phyloP scores from a whole-genome alignment of 1,140 invertebrate genomes.

The Diachasmimorpha longicaudata region DNA sequence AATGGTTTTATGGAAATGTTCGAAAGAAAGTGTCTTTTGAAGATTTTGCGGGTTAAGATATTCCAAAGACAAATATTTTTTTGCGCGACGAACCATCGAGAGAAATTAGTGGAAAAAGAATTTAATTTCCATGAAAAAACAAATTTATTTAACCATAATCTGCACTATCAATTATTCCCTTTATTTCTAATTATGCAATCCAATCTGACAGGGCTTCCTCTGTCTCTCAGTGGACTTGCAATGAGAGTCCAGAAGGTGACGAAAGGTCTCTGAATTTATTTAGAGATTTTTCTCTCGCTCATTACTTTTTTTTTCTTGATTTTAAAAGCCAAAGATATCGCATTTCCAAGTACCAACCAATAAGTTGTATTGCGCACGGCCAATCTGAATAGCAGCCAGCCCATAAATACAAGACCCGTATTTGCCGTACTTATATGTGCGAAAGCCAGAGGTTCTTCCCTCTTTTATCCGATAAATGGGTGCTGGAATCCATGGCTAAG shows the following conservation, averaged over 20 bases:
- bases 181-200: no score
- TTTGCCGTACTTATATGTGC: slow-evolving; percentile 1
- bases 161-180: no score
- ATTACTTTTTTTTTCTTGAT: neutral
- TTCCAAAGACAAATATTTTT: no score
- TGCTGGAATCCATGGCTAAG: slow-evolving; percentile 3
- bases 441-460: neutral
- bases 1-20: no score
- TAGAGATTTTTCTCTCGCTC: neutral
- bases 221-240: no score
- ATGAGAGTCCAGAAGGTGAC: neutral
- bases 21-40: no score
- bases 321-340: neutral
- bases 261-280: neutral
- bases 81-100: no score
- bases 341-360: slow-evolving; percentile 15
- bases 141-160: no score
- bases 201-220: no score
- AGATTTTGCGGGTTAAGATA: no score
- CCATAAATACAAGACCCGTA: slow-evolving; percentile 1
- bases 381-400: slow-evolving; percentile 1
- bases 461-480: slow-evolving; percentile 18
- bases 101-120: no score
- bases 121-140: no score
- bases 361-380: neutral